These are phyloP conservation scores for Disparrhopalites patrizii DNA, from an alignment of 2,888 invertebrate genomes.

Conservation along the genomic window DNA sequence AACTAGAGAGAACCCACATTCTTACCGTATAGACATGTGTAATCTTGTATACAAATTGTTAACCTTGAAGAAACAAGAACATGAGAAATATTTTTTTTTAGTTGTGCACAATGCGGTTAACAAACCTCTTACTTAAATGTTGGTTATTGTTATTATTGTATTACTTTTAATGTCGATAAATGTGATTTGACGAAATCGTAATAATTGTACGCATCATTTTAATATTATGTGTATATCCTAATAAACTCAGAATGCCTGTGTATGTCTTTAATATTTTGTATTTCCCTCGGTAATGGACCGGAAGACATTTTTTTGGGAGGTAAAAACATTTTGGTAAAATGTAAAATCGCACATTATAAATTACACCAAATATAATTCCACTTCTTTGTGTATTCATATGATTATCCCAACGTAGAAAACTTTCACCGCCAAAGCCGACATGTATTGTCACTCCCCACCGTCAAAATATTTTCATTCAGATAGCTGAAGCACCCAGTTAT, in stretches of 20 bases:
- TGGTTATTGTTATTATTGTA: too few relatives aligned
- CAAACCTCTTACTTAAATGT: too few relatives aligned
- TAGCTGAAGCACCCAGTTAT: conserved; percentile 80
- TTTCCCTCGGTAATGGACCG: neutral
- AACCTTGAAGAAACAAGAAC: neutral
- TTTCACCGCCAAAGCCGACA: conserved; percentile 65
- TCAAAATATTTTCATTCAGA: conserved; percentile 70
- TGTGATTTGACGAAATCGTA: conserved; percentile 7
- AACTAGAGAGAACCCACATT: too few relatives aligned
- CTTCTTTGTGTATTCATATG: too few relatives aligned
- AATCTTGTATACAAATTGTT: neutral
- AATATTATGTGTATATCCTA: conserved; percentile 12
- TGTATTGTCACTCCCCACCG: conserved; percentile 77
- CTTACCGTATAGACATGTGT: too few relatives aligned
- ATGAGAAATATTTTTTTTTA: neutral
- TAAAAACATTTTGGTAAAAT: too few relatives aligned
- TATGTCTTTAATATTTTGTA: neutral
- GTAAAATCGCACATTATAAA: too few relatives aligned
- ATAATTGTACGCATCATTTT: conserved; percentile 1
- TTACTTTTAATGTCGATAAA: conserved; percentile 6
- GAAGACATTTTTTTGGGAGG: too few relatives aligned
- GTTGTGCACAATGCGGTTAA: neutral
- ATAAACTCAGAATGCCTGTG: conserved; percentile 15
- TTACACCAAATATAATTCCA: too few relatives aligned
- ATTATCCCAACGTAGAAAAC: too few relatives aligned